Evolutionary conservation across 2,888 invertebrate genomes (phyloP).

Genomic region (Ichneumon xanthorius): DNA sequence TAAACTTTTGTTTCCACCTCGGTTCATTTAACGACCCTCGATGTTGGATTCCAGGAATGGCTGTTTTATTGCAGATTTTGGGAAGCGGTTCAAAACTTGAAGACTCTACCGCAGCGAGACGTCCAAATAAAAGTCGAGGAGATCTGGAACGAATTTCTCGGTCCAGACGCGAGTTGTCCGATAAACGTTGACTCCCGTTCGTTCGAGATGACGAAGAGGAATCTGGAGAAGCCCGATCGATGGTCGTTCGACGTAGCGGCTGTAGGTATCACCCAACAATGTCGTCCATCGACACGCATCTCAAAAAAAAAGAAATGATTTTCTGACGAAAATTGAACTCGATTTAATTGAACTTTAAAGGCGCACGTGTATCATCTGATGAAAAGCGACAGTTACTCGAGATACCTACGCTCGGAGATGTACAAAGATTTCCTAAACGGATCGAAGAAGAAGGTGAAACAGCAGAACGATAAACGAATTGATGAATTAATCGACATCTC

Average conservation of each 20-base stretch:
- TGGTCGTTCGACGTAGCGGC: conserved; percentile 99
- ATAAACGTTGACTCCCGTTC: conserved; percentile 98
- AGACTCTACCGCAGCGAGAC: conserved; percentile 94
- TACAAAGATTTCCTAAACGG: conserved; percentile 98
- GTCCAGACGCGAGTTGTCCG: conserved; percentile 97
- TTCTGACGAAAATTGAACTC: conserved; percentile 68
- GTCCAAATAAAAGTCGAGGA: conserved; percentile 93
- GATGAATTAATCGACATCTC: conserved; percentile 13
- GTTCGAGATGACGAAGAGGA: conserved; percentile 93
- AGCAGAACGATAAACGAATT: conserved; percentile 13
- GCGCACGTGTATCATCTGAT: conserved; percentile 99
- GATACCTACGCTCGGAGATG: conserved; percentile 99
- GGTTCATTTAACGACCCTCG: background rate
- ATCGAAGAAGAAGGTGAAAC: conserved; percentile 96
- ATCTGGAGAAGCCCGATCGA: conserved; percentile 93
- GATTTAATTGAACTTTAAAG: conserved; percentile 85
- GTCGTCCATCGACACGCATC: conserved; percentile 3
- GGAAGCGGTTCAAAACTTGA: conserved; percentile 97
- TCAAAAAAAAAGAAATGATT: background rate
- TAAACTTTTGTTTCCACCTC: background rate
- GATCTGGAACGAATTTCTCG: conserved; percentile 97
- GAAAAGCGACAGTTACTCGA: conserved; percentile 99
- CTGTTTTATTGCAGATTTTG: conserved; percentile 90
- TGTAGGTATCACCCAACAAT: conserved; percentile 86
- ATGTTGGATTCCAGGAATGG: background rate